Evolutionary conservation across 1,140 invertebrate genomes (phyloP).

Genomic region (Globodera rostochiensis): DNA sequence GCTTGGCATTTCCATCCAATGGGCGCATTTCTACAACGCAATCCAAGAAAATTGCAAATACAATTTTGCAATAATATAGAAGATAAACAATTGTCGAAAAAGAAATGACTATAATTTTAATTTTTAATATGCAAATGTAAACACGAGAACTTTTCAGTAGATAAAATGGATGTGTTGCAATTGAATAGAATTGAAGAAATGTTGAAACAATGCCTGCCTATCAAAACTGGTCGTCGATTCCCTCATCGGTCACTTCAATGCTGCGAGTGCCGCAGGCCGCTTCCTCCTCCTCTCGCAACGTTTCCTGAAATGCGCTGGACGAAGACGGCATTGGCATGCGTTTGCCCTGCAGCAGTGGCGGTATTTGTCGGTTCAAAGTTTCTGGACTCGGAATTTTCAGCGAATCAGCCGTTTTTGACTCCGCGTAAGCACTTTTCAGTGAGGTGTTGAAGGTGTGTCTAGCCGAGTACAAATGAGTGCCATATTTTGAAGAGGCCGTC

Average conservation of each 20-base stretch:
- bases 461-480: conserved; percentile 8
- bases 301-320: conserved; percentile 12
- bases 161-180: not conserved
- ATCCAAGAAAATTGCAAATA: not conserved
- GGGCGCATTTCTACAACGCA: not conserved
- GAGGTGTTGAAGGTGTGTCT: conserved; percentile 11
- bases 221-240: conserved; percentile 1
- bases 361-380: conserved; percentile 14
- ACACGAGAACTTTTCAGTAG: not conserved
- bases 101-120: not conserved
- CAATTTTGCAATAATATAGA: not conserved
- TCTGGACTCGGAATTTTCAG: conserved; percentile 27
- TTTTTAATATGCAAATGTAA: not conserved
- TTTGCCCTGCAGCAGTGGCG: conserved; percentile 31
- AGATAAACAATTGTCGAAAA: not conserved
- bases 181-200: not conserved
- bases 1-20: conserved; percentile 14
- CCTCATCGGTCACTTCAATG: conserved; percentile 13
- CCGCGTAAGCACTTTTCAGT: not conserved
- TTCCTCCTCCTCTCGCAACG: conserved; percentile 23
- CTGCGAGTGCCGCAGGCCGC: conserved; percentile 23
- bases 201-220: not conserved
- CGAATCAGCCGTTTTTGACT: not conserved
- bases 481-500: not conserved
- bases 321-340: conserved; percentile 25